Base-by-base conservation (phyloP, 2,113 vertebrate genomes). In the Athene noctua region DNA sequence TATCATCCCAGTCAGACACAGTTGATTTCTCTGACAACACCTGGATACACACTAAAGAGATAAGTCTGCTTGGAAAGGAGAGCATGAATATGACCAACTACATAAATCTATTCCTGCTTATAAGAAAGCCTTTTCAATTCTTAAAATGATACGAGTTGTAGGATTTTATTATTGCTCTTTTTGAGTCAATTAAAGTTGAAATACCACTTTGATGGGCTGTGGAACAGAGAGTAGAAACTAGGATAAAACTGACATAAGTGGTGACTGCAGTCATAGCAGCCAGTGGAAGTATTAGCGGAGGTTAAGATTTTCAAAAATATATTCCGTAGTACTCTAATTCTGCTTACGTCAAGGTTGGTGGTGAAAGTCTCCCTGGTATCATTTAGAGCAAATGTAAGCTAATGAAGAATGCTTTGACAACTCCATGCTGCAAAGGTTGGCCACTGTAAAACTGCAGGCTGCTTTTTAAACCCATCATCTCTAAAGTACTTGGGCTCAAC, bases 241-340 rank as follows among this genome's bases (percentile, higher is more conserved):
- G 61, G 57, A 25, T 42, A 17, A 18, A 72, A 59, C 63, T 46
- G 11, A 27, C 5, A 0, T 0, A 16, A 34, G 52, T 17, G 61
- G n/a, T 32, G 52, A 30, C 51, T 47, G 7, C 25, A 67, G 61
- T 34, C 27, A 27, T 1, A 16, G 81, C 36, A 44, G 46, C 8
- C 59, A 9, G 7, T 6, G 57, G 52, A 20, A 68, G 63, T 51
- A 73, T 17, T 44, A 65, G 54, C 2, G 1, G 16, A 78, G 30
- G 58, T 5, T 23, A 20, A 68, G 74, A n/a, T 15, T 49, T 44
- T 90, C 7, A 66, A 40, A 51, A 88, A 6, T 23, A 1, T 1
- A 23, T 32, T 80, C 85, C 0, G 0, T 0, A 1, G 38, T 88
- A 54, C 66, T 40, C 71, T 82, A n/a, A 10, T 36, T 36, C 14